These are phyloP conservation scores for Cyclophora punctaria DNA, from an alignment of 2,888 invertebrate species.

Conservation along the genomic window DNA sequence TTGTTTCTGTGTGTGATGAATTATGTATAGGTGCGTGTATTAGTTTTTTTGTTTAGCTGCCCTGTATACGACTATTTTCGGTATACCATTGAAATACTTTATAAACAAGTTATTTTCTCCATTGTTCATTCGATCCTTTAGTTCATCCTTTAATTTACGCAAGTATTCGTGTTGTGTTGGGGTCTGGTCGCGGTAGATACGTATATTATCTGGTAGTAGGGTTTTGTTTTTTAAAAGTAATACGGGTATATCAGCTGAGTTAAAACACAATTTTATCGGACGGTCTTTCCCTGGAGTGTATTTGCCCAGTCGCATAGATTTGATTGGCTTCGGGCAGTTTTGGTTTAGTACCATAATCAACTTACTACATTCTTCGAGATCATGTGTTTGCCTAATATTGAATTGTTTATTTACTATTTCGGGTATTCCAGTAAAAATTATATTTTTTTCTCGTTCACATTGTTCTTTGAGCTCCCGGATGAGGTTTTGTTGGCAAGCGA, in stretches of 20 bases:
- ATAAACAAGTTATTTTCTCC: slow-evolving; percentile 18
- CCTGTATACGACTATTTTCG: slow-evolving; percentile 8
- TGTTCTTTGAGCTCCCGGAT: slow-evolving; percentile 14
- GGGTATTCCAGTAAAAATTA: slow-evolving; percentile 16
- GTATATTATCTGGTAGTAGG: slow-evolving; percentile 9
- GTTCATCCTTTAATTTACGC: slow-evolving; percentile 10
- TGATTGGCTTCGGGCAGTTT: slow-evolving; percentile 15
- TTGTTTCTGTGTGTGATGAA: background rate
- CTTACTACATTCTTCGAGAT: slow-evolving; percentile 10
- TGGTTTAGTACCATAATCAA: slow-evolving; percentile 4
- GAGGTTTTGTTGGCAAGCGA: slow-evolving; percentile 12
- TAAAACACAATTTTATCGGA: slow-evolving; percentile 15
- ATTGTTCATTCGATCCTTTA: slow-evolving; percentile 9
- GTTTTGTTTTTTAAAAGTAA: slow-evolving; percentile 11
- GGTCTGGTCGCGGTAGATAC: slow-evolving; percentile 19
- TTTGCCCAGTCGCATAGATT: slow-evolving; percentile 18
- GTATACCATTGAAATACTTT: slow-evolving; percentile 22
- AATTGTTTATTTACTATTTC: slow-evolving; percentile 13
- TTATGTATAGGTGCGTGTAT: background rate
- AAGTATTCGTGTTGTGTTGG: slow-evolving; percentile 12
- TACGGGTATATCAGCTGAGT: slow-evolving; percentile 6
- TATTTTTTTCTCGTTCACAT: slow-evolving; percentile 10
- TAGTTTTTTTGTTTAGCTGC: slow-evolving; percentile 11
- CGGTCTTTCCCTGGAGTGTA: slow-evolving; percentile 13
- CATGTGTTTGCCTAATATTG: slow-evolving; percentile 6